Evolutionary conservation across 2,888 invertebrate genomes (phyloP).

Genomic region (Eulithis prunata): DNA sequence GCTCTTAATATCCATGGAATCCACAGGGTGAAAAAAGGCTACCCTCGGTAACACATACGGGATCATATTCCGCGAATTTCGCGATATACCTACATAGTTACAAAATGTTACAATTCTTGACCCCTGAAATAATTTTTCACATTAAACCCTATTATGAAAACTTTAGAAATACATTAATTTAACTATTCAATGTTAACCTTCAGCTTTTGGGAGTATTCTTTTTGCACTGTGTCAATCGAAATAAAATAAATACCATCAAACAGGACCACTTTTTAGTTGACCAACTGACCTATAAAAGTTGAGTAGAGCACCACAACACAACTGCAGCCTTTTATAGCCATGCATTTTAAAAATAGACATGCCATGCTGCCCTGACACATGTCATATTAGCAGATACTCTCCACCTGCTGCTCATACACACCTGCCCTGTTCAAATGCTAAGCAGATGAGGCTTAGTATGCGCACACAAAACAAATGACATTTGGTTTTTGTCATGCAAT

Average conservation of each 20-base stretch:
- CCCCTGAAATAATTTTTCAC: too few species aligned
- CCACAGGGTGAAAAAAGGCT: background rate
- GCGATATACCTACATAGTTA: too few species aligned
- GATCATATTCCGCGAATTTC: too few species aligned
- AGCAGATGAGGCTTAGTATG: constrained; percentile 13
- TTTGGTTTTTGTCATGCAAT: constrained; percentile 16
- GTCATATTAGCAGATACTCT: constrained; percentile 14
- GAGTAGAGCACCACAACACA: background rate
- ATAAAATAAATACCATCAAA: background rate
- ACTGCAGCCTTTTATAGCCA: constrained; percentile 7
- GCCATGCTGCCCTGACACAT: constrained; percentile 16
- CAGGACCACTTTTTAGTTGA: constrained; percentile 15
- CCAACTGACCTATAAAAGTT: constrained; percentile 20
- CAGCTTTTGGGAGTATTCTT: too few species aligned
- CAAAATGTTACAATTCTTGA: too few species aligned
- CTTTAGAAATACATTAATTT: too few species aligned
- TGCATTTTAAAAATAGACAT: constrained; percentile 19
- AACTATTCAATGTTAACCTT: too few species aligned
- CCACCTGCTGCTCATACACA: constrained; percentile 10
- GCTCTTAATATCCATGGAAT: constrained; percentile 7
- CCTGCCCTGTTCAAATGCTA: constrained; percentile 15
- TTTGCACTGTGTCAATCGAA: too few species aligned
- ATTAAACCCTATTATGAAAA: too few species aligned
- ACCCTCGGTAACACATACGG: too few species aligned
- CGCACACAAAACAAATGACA: constrained; percentile 9